A percentile compares a stretch with the other conserved stretches of the same genome.
phyloP scores from a whole-genome alignment of 2,888 invertebrate genomes.

The Drosophila diplacantha region DNA sequence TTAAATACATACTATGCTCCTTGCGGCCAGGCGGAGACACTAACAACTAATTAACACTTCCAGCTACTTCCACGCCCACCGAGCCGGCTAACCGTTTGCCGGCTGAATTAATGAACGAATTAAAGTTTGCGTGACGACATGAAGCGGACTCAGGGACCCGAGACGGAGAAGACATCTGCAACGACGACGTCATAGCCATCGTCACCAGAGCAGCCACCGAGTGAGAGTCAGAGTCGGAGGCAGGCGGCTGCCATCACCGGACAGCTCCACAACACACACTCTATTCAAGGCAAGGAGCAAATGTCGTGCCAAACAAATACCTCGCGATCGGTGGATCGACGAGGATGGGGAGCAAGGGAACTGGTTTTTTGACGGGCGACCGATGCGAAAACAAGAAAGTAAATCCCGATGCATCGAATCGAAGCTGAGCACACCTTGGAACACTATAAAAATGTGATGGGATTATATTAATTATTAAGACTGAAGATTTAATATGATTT shows the following conservation, averaged over 20 bases:
- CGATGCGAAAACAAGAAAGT: conserved; percentile 32
- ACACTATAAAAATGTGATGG: background rate
- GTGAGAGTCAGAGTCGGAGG: conserved; percentile 24
- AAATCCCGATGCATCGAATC: background rate
- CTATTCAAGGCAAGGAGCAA: conserved; percentile 54
- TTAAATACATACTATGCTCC: conserved; percentile 30
- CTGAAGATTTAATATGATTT: fast-evolving
- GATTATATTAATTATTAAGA: too few species aligned
- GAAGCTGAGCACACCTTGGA: conserved; percentile 12
- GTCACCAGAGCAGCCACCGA: conserved; percentile 29
- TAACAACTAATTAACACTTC: conserved; percentile 72
- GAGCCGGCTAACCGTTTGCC: conserved; percentile 65
- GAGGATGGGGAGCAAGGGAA: conserved; percentile 44
- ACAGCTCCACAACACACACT: conserved; percentile 22
- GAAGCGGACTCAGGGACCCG: conserved; percentile 44
- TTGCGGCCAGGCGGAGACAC: conserved; percentile 37
- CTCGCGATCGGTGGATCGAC: conserved; percentile 57
- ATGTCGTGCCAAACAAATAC: conserved; percentile 71
- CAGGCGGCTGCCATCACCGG: conserved; percentile 19
- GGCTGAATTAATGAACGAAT: conserved; percentile 69
- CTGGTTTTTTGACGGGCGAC: conserved; percentile 48
- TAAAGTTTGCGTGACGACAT: conserved; percentile 70
- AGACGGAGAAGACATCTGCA: conserved; percentile 12
- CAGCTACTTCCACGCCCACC: conserved; percentile 69
- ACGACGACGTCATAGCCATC: conserved; percentile 39